These are phyloP conservation scores for Meloidogyne exigua DNA, from an alignment of 1,140 invertebrate genomes.

Conservation along the genomic window DNA sequence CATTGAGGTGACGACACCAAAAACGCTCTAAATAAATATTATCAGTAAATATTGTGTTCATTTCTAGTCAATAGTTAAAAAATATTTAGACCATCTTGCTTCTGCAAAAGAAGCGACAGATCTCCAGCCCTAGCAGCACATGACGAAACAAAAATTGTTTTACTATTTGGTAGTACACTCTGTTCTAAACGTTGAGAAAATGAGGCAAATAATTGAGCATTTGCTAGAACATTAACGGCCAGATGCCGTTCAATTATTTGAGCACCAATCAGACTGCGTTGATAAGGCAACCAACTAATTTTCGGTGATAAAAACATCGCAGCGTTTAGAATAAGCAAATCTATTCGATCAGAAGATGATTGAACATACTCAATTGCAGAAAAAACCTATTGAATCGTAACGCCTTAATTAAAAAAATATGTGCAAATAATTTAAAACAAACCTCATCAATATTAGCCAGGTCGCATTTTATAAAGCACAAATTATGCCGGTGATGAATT, in stretches of 20 bases:
- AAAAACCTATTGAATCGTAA: slow-evolving; percentile 14
- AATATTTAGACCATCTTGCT: not conserved
- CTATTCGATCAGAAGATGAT: not conserved
- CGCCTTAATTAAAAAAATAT: not conserved
- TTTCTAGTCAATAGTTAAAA: not conserved
- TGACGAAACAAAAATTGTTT: slow-evolving; percentile 32
- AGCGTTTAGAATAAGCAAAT: slow-evolving; percentile 26
- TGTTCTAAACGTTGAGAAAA: slow-evolving; percentile 20
- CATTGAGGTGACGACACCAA: slow-evolving; percentile 28
- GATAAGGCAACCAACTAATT: slow-evolving; percentile 14
- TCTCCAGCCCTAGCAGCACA: slow-evolving; percentile 27
- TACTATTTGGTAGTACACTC: slow-evolving; percentile 1
- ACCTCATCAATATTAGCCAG: slow-evolving; percentile 13
- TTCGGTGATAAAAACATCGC: slow-evolving; percentile 27
- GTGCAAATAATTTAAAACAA: not conserved
- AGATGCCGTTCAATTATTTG: slow-evolving; percentile 29
- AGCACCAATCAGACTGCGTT: not conserved
- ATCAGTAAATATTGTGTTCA: not conserved
- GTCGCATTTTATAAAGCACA: slow-evolving; percentile 29
- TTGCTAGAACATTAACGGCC: slow-evolving; percentile 28
- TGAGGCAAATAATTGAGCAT: slow-evolving; percentile 27
- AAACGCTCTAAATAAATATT: slow-evolving; percentile 18
- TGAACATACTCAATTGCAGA: slow-evolving; percentile 14
- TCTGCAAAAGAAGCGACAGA: slow-evolving; percentile 13
- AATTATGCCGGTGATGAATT: not conserved